A percentile compares a stretch with the other conserved stretches of the same genome.
Conservation (phyloP, 2,797 vertebrate species). For the Cephalopachus bancanus region DNA sequence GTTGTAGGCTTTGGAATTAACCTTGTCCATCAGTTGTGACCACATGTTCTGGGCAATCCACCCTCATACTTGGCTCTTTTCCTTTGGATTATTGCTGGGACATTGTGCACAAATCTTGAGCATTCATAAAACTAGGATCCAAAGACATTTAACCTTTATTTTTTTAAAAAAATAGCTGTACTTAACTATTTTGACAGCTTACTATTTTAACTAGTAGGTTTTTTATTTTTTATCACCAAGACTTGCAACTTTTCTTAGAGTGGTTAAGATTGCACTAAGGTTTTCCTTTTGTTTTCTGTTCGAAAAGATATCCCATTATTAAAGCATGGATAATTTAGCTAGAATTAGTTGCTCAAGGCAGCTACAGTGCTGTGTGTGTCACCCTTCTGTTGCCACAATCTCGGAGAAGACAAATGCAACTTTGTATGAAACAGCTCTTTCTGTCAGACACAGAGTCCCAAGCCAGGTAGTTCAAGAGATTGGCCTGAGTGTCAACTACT, state of each 20-base stretch:
- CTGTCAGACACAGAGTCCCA: neutral
- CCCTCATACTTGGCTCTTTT: neutral
- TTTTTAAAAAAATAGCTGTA: neutral
- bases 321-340: neutral
- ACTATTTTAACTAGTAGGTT: neutral
- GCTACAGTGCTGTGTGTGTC: neutral
- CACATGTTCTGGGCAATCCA: no score
- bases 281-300: neutral
- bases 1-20: rapidly evolving
- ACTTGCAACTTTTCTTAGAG: neutral
- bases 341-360: neutral
- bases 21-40: neutral
- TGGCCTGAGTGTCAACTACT: neutral
- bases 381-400: neutral
- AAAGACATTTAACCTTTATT: neutral
- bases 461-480: rapidly evolving
- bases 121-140: neutral
- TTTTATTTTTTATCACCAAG: neutral
- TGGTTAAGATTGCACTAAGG: neutral
- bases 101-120: neutral
- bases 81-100: neutral
- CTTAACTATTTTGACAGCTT: neutral
- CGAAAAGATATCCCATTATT: neutral
- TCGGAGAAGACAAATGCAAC: neutral
- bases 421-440: neutral